phyloP scores from a whole-genome alignment of 2,888 invertebrate genomes.

The Syrista parreyssii region DNA sequence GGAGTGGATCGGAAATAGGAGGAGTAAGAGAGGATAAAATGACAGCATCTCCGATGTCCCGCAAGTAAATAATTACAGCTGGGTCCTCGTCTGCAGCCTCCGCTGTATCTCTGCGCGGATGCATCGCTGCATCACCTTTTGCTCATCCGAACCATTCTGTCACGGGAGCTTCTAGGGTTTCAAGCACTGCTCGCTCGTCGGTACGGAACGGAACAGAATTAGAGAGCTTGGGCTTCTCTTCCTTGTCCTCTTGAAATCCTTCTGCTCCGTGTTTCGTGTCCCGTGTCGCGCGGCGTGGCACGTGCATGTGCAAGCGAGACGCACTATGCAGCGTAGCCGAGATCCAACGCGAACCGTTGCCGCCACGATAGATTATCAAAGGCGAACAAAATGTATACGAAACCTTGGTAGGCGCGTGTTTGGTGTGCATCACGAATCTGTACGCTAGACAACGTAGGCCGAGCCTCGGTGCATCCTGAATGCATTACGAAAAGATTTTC shows the following conservation, averaged over 20 bases:
- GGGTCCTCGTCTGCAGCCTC: slow-evolving; percentile 30
- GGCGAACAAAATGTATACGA: slow-evolving; percentile 23
- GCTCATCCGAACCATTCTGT: slow-evolving; percentile 47
- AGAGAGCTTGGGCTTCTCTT: slow-evolving; percentile 23
- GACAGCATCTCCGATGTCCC: slow-evolving; percentile 1
- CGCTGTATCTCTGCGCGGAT: slow-evolving; percentile 14
- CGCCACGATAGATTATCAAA: slow-evolving; percentile 41
- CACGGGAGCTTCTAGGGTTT: slow-evolving; percentile 50
- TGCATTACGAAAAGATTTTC: not conserved
- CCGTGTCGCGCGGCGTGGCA: slow-evolving; percentile 1
- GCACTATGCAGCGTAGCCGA: not conserved
- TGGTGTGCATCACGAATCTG: not conserved
- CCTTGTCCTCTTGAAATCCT: slow-evolving; percentile 5
- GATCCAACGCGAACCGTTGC: slow-evolving; percentile 23
- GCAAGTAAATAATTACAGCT: slow-evolving; percentile 38
- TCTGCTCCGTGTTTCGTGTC: slow-evolving; percentile 13
- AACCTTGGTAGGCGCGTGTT: not conserved
- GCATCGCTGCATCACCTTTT: slow-evolving; percentile 40
- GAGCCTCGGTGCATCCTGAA: not conserved
- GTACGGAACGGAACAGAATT: slow-evolving; percentile 33
- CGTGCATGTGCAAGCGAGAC: not conserved
- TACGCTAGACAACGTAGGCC: not conserved
- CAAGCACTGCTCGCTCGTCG: slow-evolving; percentile 35
- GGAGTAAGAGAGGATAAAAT: not conserved
- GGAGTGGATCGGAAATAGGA: not conserved